These are phyloP conservation scores for Planiliza haematocheilus DNA, from an alignment of 2,113 vertebrate species.

Conservation along the genomic window DNA sequence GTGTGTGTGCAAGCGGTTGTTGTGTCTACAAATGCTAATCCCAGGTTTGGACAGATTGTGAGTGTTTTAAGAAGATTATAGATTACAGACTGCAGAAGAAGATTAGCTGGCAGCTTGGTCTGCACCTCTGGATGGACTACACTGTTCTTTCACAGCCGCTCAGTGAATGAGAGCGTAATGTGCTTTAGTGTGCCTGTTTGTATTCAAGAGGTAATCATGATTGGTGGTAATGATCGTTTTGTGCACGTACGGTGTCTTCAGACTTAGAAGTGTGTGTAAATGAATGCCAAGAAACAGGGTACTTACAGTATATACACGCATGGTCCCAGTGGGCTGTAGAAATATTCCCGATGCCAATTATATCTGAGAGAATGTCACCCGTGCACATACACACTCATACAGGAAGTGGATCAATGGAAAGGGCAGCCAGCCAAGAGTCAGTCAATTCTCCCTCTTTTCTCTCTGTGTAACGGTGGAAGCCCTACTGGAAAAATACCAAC, in stretches of 20 bases:
- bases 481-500: slow-evolving; percentile 24
- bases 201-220: slow-evolving; percentile 29
- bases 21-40: slow-evolving; percentile 66
- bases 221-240: slow-evolving; percentile 30
- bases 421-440: slow-evolving; percentile 65
- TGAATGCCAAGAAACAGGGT: slow-evolving; percentile 29
- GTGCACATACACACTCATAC: slow-evolving; percentile 40
- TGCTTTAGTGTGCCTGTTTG: slow-evolving; percentile 25
- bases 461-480: slow-evolving; percentile 16
- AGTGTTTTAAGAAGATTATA: slow-evolving; percentile 80
- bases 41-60: slow-evolving; percentile 69
- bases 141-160: slow-evolving; percentile 20
- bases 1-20: slow-evolving; percentile 29
- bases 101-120: slow-evolving; percentile 72
- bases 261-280: slow-evolving; percentile 24
- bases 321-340: slow-evolving; percentile 37
- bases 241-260: slow-evolving; percentile 4
- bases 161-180: slow-evolving; percentile 16
- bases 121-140: slow-evolving; percentile 52
- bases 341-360: slow-evolving; percentile 64
- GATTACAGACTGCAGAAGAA: slow-evolving; percentile 63
- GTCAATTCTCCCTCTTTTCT: slow-evolving; percentile 49
- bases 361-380: slow-evolving; percentile 60
- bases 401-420: slow-evolving; percentile 61
- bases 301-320: slow-evolving; percentile 10